Percentiles rank a stretch among this genome's conserved stretches.
phyloP scores from a whole-genome alignment of 2,113 vertebrate genomes.

The Ellobius talpinus region DNA sequence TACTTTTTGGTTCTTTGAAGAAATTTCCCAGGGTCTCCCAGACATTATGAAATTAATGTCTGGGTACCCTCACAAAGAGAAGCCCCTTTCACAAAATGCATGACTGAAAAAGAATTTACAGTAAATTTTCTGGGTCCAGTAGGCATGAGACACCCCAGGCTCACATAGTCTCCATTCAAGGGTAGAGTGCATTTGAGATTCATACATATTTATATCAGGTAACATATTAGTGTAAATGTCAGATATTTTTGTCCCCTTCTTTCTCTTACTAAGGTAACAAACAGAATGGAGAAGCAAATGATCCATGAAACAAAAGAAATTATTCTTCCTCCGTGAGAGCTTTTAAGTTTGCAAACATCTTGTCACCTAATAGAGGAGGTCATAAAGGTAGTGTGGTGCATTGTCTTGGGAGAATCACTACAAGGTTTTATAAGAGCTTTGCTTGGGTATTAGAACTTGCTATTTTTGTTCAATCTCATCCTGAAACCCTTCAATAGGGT shows the following conservation, averaged over 20 bases:
- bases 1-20: not conserved
- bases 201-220: slow-evolving; percentile 57
- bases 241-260: not conserved
- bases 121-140: not conserved
- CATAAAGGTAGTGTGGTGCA: not conserved
- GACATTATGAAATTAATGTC: not conserved
- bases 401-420: not conserved
- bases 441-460: not conserved
- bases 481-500: not conserved
- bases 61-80: not conserved
- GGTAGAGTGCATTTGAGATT: not conserved
- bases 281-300: slow-evolving; percentile 59
- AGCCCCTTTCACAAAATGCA: not conserved
- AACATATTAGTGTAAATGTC: slow-evolving; percentile 58
- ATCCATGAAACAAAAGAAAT: slow-evolving; percentile 69
- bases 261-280: slow-evolving; percentile 30
- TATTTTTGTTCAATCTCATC: not conserved
- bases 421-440: not conserved
- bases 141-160: not conserved
- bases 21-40: not conserved
- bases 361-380: not conserved
- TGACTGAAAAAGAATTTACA: not conserved
- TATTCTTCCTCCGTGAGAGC: not conserved
- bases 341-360: slow-evolving; percentile 58
- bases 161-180: not conserved